Conservation (phyloP, 1,140 invertebrate genomes). For the Microplitis mediator region DNA sequence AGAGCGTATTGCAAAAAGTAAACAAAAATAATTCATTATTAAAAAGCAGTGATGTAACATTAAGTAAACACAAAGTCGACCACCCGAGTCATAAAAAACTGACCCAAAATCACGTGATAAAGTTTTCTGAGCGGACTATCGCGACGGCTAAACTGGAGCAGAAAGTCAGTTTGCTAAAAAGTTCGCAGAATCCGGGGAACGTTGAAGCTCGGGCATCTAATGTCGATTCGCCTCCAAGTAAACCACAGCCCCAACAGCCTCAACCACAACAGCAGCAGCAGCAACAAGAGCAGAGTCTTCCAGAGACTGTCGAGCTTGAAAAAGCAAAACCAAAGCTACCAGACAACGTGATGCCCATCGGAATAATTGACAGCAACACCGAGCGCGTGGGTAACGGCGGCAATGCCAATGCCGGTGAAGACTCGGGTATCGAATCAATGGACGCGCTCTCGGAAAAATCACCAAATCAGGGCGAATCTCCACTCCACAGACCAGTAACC, state of each 20-base stretch:
- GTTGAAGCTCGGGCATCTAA: slow-evolving; percentile 40
- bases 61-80: slow-evolving; percentile 46
- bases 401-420: slow-evolving; percentile 71
- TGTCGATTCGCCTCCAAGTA: slow-evolving; percentile 32
- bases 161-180: slow-evolving; percentile 52
- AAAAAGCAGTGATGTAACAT: slow-evolving; percentile 36
- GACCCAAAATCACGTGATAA: slow-evolving; percentile 48
- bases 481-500: slow-evolving; percentile 55
- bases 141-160: slow-evolving; percentile 43
- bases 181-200: slow-evolving; percentile 29
- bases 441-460: slow-evolving; percentile 91
- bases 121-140: slow-evolving; percentile 36
- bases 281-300: background rate
- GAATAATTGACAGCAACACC: slow-evolving; percentile 42
- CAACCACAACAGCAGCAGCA: background rate
- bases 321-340: slow-evolving; percentile 8
- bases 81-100: slow-evolving; percentile 46
- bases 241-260: slow-evolving; percentile 16
- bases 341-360: slow-evolving; percentile 7
- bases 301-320: too few species aligned
- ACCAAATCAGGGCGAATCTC: slow-evolving; percentile 79
- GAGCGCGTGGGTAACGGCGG: slow-evolving; percentile 64
- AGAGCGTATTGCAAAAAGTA: slow-evolving; percentile 47
- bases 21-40: slow-evolving; percentile 48
- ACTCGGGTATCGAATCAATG: slow-evolving; percentile 92